phyloP scores from a whole-genome alignment of 2,888 invertebrate species.

The Kuschelorhynchus macadamiae region DNA sequence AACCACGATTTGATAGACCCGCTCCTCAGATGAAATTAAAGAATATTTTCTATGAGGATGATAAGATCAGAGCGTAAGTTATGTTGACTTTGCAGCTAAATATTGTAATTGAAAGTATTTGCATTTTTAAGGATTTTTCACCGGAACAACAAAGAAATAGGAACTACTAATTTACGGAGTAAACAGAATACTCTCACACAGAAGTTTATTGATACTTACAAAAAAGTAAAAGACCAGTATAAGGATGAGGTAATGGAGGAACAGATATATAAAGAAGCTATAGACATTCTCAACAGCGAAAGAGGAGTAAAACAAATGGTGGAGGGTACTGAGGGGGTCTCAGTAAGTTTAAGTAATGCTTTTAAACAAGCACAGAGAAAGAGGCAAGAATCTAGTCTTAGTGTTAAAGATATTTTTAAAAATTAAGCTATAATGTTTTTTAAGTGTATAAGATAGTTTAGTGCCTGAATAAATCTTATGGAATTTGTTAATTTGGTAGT shows the following conservation, averaged over 20 bases:
- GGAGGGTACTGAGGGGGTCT: constrained; percentile 51
- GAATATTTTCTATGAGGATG: constrained; percentile 88
- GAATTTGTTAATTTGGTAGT: too few relatives aligned
- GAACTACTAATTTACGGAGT: constrained; percentile 71
- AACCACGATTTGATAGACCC: constrained; percentile 83
- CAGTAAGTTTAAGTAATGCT: constrained; percentile 57
- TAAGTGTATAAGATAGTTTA: too few relatives aligned
- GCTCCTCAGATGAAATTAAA: constrained; percentile 75
- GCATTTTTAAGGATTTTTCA: constrained; percentile 76
- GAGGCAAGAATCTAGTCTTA: constrained; percentile 41
- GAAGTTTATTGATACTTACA: constrained; percentile 75
- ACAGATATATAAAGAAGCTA: constrained; percentile 69
- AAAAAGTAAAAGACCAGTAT: constrained; percentile 66
- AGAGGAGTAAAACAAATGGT: constrained; percentile 13
- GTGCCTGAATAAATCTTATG: too few relatives aligned
- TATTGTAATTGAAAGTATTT: neutral
- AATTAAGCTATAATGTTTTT: constrained; percentile 39
- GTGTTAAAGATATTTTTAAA: constrained; percentile 64
- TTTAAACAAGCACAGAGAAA: constrained; percentile 61
- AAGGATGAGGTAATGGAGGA: constrained; percentile 67
- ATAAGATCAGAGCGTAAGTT: constrained; percentile 86
- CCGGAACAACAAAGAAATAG: constrained; percentile 72
- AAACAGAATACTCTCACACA: constrained; percentile 73
- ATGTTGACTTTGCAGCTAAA: neutral
- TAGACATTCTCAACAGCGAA: constrained; percentile 68